Evolutionary conservation across 1,140 invertebrate species (phyloP).

Genomic region (Drosophila repleta): DNA sequence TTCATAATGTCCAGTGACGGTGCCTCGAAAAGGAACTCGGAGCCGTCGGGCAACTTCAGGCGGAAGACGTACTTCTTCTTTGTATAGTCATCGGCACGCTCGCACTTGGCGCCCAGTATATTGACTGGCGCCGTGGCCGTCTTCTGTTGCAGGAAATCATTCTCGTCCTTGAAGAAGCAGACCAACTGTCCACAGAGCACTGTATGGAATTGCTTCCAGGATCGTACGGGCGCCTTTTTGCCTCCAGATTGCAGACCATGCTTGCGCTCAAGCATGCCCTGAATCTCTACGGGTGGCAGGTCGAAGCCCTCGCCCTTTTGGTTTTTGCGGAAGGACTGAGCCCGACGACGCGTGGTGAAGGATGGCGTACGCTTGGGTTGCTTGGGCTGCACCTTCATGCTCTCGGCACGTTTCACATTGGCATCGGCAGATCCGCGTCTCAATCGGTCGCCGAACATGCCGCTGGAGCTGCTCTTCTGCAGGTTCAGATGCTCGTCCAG

Average conservation of each 20-base stretch:
- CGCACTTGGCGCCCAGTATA: slow-evolving; percentile 92
- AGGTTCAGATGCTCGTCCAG: slow-evolving; percentile 66
- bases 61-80: slow-evolving; percentile 97
- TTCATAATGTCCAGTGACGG: slow-evolving; percentile 90
- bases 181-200: slow-evolving; percentile 97
- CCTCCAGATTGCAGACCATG: slow-evolving; percentile 97
- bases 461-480: slow-evolving; percentile 85
- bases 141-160: slow-evolving; percentile 94
- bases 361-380: slow-evolving; percentile 95
- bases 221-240: slow-evolving; percentile 96
- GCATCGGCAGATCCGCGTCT: slow-evolving; percentile 86
- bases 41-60: slow-evolving; percentile 93
- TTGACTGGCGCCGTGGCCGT: slow-evolving; percentile 95
- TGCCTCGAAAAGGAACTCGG: slow-evolving; percentile 96
- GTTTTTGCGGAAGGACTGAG: slow-evolving; percentile 94
- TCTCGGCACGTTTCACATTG: slow-evolving; percentile 93
- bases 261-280: slow-evolving; percentile 95
- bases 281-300: slow-evolving; percentile 95
- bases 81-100: slow-evolving; percentile 95
- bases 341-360: slow-evolving; percentile 95
- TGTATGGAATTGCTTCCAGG: slow-evolving; percentile 98
- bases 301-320: slow-evolving; percentile 89
- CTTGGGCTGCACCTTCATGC: slow-evolving; percentile 91
- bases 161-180: slow-evolving; percentile 98
- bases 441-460: slow-evolving; percentile 89